Evolutionary conservation across 1,140 invertebrate genomes (phyloP).

Genomic region (Drosophila pachea): DNA sequence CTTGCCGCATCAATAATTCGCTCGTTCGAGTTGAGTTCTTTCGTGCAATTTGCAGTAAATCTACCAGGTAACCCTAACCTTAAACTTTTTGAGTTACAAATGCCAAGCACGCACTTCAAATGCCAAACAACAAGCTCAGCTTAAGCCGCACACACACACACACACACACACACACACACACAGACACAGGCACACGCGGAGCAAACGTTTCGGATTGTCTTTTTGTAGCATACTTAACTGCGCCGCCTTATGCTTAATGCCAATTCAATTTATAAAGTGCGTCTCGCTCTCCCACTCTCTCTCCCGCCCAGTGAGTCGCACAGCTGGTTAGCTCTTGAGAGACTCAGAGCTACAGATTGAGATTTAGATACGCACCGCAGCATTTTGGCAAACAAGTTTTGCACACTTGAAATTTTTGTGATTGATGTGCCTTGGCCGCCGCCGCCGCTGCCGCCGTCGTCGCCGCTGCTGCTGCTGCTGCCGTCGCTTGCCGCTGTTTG

Average conservation of each 20-base stretch:
- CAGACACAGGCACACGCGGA: not conserved
- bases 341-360: slow-evolving; percentile 26
- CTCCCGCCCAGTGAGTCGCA: not conserved
- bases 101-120: slow-evolving; percentile 55
- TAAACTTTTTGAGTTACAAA: slow-evolving; percentile 43
- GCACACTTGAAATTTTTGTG: slow-evolving; percentile 77
- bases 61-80: slow-evolving; percentile 30
- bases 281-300: slow-evolving; percentile 9
- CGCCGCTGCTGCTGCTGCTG: not conserved
- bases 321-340: not conserved
- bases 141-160: slow-evolving; percentile 31
- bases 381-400: slow-evolving; percentile 70
- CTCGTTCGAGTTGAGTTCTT: not conserved
- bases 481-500: slow-evolving; percentile 51
- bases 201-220: slow-evolving; percentile 29
- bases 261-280: slow-evolving; percentile 74
- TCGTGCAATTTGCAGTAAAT: slow-evolving; percentile 16
- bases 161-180: slow-evolving; percentile 1
- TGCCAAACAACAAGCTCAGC: slow-evolving; percentile 58
- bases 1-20: slow-evolving; percentile 13
- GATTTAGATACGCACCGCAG: slow-evolving; percentile 51
- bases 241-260: slow-evolving; percentile 70
- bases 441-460: slow-evolving; percentile 3
- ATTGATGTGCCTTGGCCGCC: slow-evolving; percentile 71
- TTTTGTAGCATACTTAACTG: slow-evolving; percentile 68